Conservation (phyloP, 2,888 invertebrate species). For the Automeris io region DNA sequence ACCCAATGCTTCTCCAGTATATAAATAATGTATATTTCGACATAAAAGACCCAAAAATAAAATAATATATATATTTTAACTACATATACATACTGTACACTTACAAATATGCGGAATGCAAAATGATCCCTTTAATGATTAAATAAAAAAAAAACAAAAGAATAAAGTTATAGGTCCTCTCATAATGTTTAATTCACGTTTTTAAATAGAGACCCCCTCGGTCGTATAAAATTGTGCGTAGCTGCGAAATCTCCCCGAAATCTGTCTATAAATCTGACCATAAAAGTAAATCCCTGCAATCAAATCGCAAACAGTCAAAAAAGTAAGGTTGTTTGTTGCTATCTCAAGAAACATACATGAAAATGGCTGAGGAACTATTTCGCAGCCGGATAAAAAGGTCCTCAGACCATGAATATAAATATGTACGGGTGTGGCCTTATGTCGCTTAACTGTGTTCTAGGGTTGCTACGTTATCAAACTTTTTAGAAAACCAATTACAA, state of each 20-base stretch:
- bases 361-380: slow-evolving; percentile 59
- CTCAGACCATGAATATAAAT: slow-evolving; percentile 64
- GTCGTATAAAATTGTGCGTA: slow-evolving; percentile 43
- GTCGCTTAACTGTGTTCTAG: slow-evolving; percentile 37
- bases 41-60: too few relatives aligned
- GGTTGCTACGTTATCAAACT: slow-evolving; percentile 8
- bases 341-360: slow-evolving; percentile 57
- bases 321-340: slow-evolving; percentile 69
- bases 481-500: neutral
- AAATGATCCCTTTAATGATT: too few relatives aligned
- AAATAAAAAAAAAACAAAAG: too few relatives aligned
- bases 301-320: slow-evolving; percentile 68
- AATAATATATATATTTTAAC: too few relatives aligned
- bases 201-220: slow-evolving; percentile 39
- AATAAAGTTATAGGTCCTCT: too few relatives aligned
- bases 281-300: slow-evolving; percentile 74
- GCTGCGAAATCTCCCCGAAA: slow-evolving; percentile 54
- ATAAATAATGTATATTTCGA: too few relatives aligned
- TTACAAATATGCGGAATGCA: too few relatives aligned
- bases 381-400: slow-evolving; percentile 55
- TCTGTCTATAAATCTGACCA: slow-evolving; percentile 71
- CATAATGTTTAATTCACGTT: slow-evolving; percentile 26
- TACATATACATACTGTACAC: too few relatives aligned
- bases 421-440: slow-evolving; percentile 42
- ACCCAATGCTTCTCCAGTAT: too few relatives aligned